A percentile compares a stretch with the other conserved stretches of the same genome.
Evolutionary conservation across 2,797 vertebrate species (phyloP).

Genomic region (Lepus oiostolus): DNA sequence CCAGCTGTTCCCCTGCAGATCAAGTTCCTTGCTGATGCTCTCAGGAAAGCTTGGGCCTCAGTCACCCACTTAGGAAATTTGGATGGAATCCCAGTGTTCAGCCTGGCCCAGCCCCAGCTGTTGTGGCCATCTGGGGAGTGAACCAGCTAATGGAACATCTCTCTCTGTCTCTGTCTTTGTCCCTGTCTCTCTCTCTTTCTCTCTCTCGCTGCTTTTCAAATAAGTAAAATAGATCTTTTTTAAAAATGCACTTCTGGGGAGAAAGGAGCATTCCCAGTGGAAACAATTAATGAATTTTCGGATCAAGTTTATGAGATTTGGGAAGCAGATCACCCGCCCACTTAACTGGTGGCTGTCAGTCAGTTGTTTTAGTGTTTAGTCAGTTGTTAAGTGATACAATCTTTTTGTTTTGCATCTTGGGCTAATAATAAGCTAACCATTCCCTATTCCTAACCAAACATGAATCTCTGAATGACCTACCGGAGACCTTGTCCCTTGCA

Average conservation of each 20-base stretch:
- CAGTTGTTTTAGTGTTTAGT: neutral
- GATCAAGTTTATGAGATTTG: neutral
- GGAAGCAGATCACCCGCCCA: neutral
- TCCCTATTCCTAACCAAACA: neutral
- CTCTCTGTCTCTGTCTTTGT: too few species aligned
- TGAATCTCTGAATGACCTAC: neutral
- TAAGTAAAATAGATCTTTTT: too few species aligned
- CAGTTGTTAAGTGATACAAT: neutral
- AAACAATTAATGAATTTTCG: slow-evolving; percentile 1
- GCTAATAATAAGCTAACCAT: neutral
- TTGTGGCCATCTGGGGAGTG: too few species aligned
- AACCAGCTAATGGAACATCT: too few species aligned
- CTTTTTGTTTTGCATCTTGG: neutral
- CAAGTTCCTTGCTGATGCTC: too few species aligned
- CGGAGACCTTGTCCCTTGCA: neutral
- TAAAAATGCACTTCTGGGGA: neutral
- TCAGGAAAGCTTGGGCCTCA: too few species aligned
- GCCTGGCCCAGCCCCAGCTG: too few species aligned
- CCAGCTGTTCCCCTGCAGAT: too few species aligned
- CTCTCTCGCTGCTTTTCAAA: too few species aligned
- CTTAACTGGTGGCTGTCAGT: neutral
- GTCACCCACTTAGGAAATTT: too few species aligned
- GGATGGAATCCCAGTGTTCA: too few species aligned
- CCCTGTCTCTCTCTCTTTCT: too few species aligned
- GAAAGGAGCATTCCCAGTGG: neutral